phyloP scores from a whole-genome alignment of 30 jellyfish, hydroid and myxozoan species.

The Hydractinia echinata region DNA sequence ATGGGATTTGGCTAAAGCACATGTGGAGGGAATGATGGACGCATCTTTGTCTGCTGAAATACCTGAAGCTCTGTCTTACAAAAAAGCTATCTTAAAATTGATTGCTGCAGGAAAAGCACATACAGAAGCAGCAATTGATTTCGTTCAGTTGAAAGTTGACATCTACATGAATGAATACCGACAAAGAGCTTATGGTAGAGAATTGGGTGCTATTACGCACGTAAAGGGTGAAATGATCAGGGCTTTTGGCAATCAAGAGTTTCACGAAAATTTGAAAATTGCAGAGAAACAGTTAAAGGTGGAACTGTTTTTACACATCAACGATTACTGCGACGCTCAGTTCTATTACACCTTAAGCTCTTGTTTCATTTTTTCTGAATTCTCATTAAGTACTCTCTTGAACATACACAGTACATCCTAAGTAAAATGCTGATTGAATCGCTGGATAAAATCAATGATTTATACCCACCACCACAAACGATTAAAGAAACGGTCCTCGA shows the following conservation, averaged over 20 bases:
- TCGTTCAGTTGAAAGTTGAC: background rate
- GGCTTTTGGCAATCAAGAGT: background rate
- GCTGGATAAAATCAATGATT: background rate
- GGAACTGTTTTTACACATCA: background rate
- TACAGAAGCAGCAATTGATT: background rate
- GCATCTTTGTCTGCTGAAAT: constrained; percentile 3
- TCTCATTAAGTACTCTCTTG: background rate
- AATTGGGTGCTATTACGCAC: background rate
- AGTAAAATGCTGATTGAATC: background rate
- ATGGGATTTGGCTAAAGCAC: background rate
- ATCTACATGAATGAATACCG: background rate
- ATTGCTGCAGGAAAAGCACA: constrained; percentile 1
- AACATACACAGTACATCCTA: background rate
- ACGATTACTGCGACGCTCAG: background rate
- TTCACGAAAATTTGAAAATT: background rate
- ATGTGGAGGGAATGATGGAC: background rate
- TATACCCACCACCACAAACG: background rate
- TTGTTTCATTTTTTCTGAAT: background rate
- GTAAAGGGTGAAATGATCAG: background rate
- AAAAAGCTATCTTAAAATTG: background rate
- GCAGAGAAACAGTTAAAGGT: background rate
- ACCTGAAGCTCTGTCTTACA: constrained; percentile 1
- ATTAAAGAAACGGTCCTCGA: background rate
- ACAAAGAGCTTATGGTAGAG: no score
- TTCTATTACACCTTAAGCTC: background rate